A percentile compares a stretch with the other conserved stretches of the same genome.
Evolutionary conservation across 2,113 vertebrate genomes (phyloP).

Genomic region (Halcyon malimbica): DNA sequence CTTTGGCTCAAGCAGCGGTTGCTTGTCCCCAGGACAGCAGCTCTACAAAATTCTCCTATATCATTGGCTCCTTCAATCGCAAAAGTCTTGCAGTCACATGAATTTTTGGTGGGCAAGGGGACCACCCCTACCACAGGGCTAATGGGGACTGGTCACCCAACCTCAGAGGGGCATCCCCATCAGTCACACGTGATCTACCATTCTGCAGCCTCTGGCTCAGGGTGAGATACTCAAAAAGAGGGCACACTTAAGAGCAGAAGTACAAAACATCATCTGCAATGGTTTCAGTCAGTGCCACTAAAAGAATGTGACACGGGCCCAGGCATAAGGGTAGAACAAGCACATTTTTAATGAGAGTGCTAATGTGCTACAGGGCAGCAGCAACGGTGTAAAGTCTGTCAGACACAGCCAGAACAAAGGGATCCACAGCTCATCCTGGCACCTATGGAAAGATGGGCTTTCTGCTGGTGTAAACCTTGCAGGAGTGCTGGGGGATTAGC

Average conservation of each 20-base stretch:
- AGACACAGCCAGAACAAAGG: neutral
- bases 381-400: neutral
- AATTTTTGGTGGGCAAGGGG: neutral
- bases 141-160: neutral
- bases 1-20: neutral
- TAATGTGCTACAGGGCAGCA: neutral
- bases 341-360: neutral
- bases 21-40: neutral
- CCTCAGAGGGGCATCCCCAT: neutral
- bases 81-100: neutral
- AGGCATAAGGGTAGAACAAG: neutral
- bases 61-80: rapidly evolving
- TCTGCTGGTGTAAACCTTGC: neutral
- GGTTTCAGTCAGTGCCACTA: neutral
- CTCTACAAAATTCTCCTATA: neutral
- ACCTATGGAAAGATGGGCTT: neutral
- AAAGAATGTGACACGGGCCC: neutral
- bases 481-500: neutral
- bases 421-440: neutral
- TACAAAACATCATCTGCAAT: neutral
- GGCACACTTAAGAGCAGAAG: neutral
- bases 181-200: rapidly evolving
- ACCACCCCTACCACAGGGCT: neutral
- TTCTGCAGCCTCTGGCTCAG: neutral
- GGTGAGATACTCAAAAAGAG: neutral